Base-by-base conservation (phyloP, 2,888 invertebrate genomes). In the Cosmorhoe ocellata region DNA sequence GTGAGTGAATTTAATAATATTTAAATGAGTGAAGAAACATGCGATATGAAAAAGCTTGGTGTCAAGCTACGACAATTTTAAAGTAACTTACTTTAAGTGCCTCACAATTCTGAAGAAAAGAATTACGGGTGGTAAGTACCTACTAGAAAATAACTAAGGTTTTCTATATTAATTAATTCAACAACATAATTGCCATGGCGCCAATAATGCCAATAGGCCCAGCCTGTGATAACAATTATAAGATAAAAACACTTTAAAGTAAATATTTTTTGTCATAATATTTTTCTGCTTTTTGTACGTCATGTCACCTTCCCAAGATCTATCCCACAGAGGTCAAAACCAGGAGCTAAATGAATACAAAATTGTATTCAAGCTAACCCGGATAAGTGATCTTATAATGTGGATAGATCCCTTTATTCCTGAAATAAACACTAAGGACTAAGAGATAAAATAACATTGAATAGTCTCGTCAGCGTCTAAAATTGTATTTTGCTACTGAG, bases 71-170 rank as follows among this genome's bases (percentile, higher is more conserved):
- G 39, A 31, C 32, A 52, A 58, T 49, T 42, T 55, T 5, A 51
- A 59, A 53, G 31, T 39, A 62, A 62, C 62, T 62, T 59, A 62
- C 62, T 59, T 55, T 59, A 58, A 45, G 56, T 52, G 61, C 56
- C 44, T 59, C 58, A 59, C 56, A 57, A 55, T 56, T 62, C 56
- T 58, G 58, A 51, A 58, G 53, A 56, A 59, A 59, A 56, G 36
- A 32, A 47, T 47, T 14, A 49, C 14, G 31, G 38, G 32, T 24
- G 7, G 24, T 4, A 18, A 18, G 18, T 22, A 30, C 10, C 11
- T 18, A 36, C 24, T 36, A 11, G 24, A 32, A 42, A 33, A 34
- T 14, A 33, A 14, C 42, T 41, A 24, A 10, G 27, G 33, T 14
- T 33, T 42, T 7, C 26, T 42, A 13, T 33, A n/a, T n/a, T 10